Percentiles rank a stretch among this genome's conserved stretches.
Evolutionary conservation across 1,140 invertebrate genomes (phyloP).

Genomic region (Gonatopus flavifemur): DNA sequence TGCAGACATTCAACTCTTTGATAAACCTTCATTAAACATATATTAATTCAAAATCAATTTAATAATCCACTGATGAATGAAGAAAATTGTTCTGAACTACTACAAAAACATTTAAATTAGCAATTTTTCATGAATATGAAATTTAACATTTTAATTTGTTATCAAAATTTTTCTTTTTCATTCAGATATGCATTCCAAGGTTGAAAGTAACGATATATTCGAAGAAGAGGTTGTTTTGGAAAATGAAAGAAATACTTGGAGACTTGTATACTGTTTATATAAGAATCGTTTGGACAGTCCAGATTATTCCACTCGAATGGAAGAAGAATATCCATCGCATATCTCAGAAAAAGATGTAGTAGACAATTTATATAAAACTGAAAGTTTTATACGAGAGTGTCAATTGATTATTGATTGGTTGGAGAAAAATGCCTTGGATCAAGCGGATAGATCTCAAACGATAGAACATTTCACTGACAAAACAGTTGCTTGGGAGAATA

Average conservation of each 20-base stretch:
- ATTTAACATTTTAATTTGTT: too few species aligned
- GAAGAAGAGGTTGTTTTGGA: conserved; percentile 59
- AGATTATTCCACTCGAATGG: conserved; percentile 41
- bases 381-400: conserved; percentile 72
- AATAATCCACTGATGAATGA: too few species aligned
- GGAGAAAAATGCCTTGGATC: conserved; percentile 78
- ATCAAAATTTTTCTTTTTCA: conserved; percentile 38
- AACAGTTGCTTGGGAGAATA: conserved; percentile 88
- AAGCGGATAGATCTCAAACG: conserved; percentile 64
- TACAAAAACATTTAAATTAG: too few species aligned
- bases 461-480: conserved; percentile 74
- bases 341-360: conserved; percentile 67
- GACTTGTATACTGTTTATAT: conserved; percentile 77
- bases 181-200: conserved; percentile 61
- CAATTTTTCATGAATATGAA: too few species aligned
- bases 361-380: conserved; percentile 64
- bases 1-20: too few species aligned
- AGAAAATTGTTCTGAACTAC: too few species aligned
- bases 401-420: conserved; percentile 92
- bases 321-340: conserved; percentile 42
- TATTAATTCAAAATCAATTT: too few species aligned
- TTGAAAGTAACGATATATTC: conserved; percentile 56
- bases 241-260: conserved; percentile 86
- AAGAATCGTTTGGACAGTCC: conserved; percentile 66
- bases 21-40: too few species aligned